These are phyloP conservation scores for Solenodon paradoxus DNA, from an alignment of 2,113 vertebrate genomes.

Conservation along the genomic window DNA sequence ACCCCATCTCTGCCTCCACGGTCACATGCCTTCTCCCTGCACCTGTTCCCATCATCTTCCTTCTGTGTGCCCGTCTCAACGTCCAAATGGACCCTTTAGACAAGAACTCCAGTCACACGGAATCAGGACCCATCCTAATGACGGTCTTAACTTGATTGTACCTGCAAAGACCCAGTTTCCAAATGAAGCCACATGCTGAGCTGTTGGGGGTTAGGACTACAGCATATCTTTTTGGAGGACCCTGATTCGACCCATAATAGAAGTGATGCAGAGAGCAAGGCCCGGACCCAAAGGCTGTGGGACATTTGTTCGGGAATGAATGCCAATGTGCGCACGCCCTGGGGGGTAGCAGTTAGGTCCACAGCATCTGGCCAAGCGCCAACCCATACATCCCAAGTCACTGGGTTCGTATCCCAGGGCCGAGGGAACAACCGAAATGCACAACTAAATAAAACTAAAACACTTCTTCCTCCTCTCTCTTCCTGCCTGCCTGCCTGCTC, in stretches of 20 bases:
- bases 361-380: no score
- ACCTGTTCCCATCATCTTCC: accelerated
- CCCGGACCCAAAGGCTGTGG: not conserved
- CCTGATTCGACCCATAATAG: not conserved
- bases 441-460: no score
- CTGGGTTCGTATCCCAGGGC: no score
- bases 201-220: not conserved
- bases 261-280: not conserved
- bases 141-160: not conserved
- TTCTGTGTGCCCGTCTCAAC: not conserved
- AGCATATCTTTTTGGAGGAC: not conserved
- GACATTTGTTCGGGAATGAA: not conserved
- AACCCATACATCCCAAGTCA: no score
- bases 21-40: accelerated
- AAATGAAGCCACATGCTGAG: no score
- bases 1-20: not conserved
- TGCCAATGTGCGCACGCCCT: no score
- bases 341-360: no score
- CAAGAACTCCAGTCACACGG: not conserved
- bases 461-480: no score
- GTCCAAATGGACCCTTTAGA: not conserved
- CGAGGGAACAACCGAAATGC: no score
- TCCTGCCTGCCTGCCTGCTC: no score
- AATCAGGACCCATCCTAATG: not conserved
- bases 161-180: no score